Percentiles rank a stretch among this genome's conserved stretches.
Conservation (phyloP, 2,888 invertebrate genomes). For the Harpagoxenus sublaevis region DNA sequence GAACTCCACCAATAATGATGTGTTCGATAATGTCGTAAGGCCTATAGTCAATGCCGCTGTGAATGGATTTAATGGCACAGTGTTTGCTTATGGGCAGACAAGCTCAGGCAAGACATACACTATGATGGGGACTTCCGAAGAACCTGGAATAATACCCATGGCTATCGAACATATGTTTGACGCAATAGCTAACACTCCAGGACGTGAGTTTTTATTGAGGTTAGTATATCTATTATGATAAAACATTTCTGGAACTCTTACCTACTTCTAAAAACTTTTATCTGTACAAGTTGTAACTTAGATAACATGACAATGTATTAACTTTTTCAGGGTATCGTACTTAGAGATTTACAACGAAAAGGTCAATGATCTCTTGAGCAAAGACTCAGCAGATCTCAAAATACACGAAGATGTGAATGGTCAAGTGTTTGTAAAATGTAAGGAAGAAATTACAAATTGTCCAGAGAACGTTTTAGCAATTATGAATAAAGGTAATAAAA, state of each 20-base stretch:
- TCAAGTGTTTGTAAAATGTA: conserved; percentile 89
- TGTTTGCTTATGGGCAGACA: conserved; percentile 97
- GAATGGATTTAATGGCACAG: conserved; percentile 94
- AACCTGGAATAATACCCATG: conserved; percentile 92
- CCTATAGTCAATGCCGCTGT: conserved; percentile 91
- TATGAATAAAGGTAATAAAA: conserved; percentile 90
- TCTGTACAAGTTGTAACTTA: background rate
- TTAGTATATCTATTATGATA: conserved; percentile 75
- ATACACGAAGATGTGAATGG: conserved; percentile 89
- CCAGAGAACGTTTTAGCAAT: conserved; percentile 89
- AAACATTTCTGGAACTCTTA: background rate
- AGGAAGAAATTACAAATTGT: conserved; percentile 89
- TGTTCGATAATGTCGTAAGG: conserved; percentile 90
- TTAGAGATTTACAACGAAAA: conserved; percentile 96
- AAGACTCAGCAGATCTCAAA: conserved; percentile 89
- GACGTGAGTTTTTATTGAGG: conserved; percentile 92
- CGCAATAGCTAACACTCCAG: conserved; percentile 88
- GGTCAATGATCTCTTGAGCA: conserved; percentile 92
- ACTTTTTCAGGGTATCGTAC: conserved; percentile 91
- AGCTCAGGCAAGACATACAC: conserved; percentile 96
- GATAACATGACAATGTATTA: conserved; percentile 24
- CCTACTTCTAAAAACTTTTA: background rate
- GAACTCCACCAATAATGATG: conserved; percentile 88
- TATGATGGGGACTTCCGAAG: conserved; percentile 91
- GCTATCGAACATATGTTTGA: conserved; percentile 91